Percentiles rank a stretch among this genome's conserved stretches.
Conservation (phyloP, 1,140 invertebrate genomes). For the Calephelis virginiensis region DNA sequence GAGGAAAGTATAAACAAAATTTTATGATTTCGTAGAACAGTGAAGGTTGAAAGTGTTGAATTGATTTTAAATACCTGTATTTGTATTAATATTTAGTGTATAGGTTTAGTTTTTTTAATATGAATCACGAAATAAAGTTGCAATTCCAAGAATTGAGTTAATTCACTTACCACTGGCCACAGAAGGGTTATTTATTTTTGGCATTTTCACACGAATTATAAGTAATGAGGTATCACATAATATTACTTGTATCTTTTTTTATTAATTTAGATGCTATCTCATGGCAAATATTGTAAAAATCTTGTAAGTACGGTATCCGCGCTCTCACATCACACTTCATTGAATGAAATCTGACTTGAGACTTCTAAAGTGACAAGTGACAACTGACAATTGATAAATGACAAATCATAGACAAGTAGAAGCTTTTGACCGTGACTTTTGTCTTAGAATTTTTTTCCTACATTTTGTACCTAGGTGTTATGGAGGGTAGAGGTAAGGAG, state of each 20-base stretch:
- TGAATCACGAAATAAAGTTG: slow-evolving; percentile 43
- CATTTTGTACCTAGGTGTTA: too few relatives aligned
- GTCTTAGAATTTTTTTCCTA: background rate
- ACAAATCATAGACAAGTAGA: background rate
- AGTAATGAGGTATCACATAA: slow-evolving; percentile 63
- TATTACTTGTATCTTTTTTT: slow-evolving; percentile 31
- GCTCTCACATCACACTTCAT: slow-evolving; percentile 52
- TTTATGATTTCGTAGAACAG: too few relatives aligned
- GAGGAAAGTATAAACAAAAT: too few relatives aligned
- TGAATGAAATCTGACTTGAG: slow-evolving; percentile 8
- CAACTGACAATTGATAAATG: background rate
- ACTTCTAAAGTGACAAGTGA: background rate
- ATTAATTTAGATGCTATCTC: slow-evolving; percentile 58
- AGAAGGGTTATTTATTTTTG: slow-evolving; percentile 62
- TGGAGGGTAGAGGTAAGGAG: too few relatives aligned
- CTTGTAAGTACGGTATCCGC: slow-evolving; percentile 39
- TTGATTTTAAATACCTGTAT: background rate
- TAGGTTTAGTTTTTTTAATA: slow-evolving; percentile 20
- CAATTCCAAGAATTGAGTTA: slow-evolving; percentile 33
- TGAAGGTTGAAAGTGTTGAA: too few relatives aligned
- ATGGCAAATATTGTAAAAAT: slow-evolving; percentile 53
- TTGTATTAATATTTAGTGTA: background rate
- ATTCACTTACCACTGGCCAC: slow-evolving; percentile 59
- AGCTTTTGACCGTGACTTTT: slow-evolving; percentile 4
- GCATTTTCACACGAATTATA: slow-evolving; percentile 53